Evolutionary conservation across 2,888 invertebrate species (phyloP).

Genomic region (Lydus trimaculatus): DNA sequence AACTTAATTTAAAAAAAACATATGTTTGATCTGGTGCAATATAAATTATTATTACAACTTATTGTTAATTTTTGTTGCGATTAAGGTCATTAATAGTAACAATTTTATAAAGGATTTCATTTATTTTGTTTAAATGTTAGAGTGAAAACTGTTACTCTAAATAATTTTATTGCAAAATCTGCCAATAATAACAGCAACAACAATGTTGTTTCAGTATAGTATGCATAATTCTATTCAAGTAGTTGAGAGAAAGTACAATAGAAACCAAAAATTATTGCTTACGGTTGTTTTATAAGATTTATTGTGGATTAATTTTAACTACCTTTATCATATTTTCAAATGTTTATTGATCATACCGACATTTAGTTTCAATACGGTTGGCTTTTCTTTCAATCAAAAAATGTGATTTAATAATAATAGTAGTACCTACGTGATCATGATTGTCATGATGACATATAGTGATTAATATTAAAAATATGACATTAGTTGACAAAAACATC

Average conservation of each 20-base stretch:
- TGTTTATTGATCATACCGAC: neutral
- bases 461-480: neutral
- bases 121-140: neutral
- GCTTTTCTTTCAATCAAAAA: neutral
- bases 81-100: neutral
- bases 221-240: constrained; percentile 1
- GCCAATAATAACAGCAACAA: neutral
- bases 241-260: constrained; percentile 5
- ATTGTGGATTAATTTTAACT: neutral
- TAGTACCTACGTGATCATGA: neutral
- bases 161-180: constrained; percentile 2
- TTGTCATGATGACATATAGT: constrained; percentile 2
- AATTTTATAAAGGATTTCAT: neutral
- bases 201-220: neutral
- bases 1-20: constrained; percentile 20
- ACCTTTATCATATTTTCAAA: neutral
- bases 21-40: constrained; percentile 20
- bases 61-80: constrained; percentile 12
- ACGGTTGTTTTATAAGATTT: neutral
- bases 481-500: neutral
- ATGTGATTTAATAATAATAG: neutral
- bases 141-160: neutral
- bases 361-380: neutral
- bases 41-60: constrained; percentile 20
- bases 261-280: constrained; percentile 4